A percentile compares a stretch with the other conserved stretches of the same genome.
Evolutionary conservation across 2,888 invertebrate genomes (phyloP).

Genomic region (Malachius bipustulatus): DNA sequence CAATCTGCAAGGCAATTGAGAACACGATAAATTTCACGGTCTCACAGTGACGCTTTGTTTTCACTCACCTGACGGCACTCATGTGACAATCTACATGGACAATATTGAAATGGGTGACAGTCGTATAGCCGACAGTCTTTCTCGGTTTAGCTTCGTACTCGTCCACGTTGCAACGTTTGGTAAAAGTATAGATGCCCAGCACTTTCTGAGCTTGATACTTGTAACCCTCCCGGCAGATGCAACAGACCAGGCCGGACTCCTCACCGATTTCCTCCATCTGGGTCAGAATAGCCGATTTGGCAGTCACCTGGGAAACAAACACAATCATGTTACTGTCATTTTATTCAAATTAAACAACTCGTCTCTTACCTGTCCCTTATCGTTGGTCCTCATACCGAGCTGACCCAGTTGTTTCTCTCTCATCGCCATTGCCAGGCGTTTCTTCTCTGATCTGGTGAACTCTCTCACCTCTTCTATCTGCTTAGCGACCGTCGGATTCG

Average conservation of each 20-base stretch:
- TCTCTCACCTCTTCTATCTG: slow-evolving; percentile 88
- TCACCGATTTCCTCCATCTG: slow-evolving; percentile 93
- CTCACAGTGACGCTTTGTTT: slow-evolving; percentile 24
- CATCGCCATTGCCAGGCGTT: slow-evolving; percentile 95
- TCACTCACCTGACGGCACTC: slow-evolving; percentile 81
- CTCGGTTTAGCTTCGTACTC: slow-evolving; percentile 77
- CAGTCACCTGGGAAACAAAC: slow-evolving; percentile 49
- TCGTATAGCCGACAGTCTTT: slow-evolving; percentile 65
- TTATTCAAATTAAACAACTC: background rate
- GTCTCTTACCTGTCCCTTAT: slow-evolving; percentile 78
- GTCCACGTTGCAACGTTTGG: slow-evolving; percentile 87
- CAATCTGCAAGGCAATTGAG: slow-evolving; percentile 21
- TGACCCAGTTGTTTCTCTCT: slow-evolving; percentile 91
- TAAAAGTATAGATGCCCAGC: slow-evolving; percentile 92
- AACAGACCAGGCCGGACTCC: slow-evolving; percentile 91
- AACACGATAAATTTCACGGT: too few relatives aligned
- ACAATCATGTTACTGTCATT: background rate
- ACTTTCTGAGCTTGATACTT: slow-evolving; percentile 90
- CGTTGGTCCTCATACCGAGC: slow-evolving; percentile 90
- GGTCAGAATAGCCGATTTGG: slow-evolving; percentile 78
- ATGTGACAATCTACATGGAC: slow-evolving; percentile 98
- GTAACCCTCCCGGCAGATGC: slow-evolving; percentile 96
- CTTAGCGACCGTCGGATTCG: slow-evolving; percentile 65
- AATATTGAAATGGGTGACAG: slow-evolving; percentile 96
- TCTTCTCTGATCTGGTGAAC: slow-evolving; percentile 92